Evolutionary conservation across 2,113 vertebrate genomes (phyloP), one percentile per base, ranked within the genome.

Genomic region (Phalacrocorax carbo): DNA sequence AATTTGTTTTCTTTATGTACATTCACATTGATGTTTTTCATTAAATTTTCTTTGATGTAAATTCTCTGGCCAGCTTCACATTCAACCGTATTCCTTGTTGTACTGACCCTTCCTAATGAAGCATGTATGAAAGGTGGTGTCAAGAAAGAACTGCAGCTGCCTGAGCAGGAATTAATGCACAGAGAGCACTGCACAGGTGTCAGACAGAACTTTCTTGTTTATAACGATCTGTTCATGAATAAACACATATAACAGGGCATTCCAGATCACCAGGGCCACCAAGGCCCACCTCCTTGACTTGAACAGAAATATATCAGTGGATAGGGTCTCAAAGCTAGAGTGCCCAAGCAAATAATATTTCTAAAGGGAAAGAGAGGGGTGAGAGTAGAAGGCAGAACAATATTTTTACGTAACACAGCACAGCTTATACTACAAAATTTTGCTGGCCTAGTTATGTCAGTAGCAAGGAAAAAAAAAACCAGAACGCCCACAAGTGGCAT

Each of bases 381-480:
- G 1, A 38, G 64, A 94, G 32, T 36, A 70, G 58, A 93, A 86
- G 64, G 46, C 61, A 82, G 76, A 95, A 77, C 58, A 82, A 42
- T 48, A 44, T 72, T 79, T 94, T 95, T 94, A 89, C 85, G 79
- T 81, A 93, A 94, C 70, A 25, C 36, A 86, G 46, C 44, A 40
- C 21, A 5, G 70, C 58, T 87, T 82, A 93, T 49, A 91, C 75
- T 93, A 96, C 72, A 89, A 36, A 75, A 90, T 94, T 93, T 87
- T 92, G 52, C 87, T 94, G 90, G 92, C 94, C 96, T 82, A 90
- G 71, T 95, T 96, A 90, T 90, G 92, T 90, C 94, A 95, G 90
- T 3, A 95, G 82, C 9, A 3, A 93, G 85, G 91, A 96, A 30
- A 19, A 19, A 85, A 87, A 93, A 94, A 69, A 5, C 61, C 89